Evolutionary conservation across 2,797 vertebrate genomes (phyloP).

Genomic region (Spinus pinus): DNA sequence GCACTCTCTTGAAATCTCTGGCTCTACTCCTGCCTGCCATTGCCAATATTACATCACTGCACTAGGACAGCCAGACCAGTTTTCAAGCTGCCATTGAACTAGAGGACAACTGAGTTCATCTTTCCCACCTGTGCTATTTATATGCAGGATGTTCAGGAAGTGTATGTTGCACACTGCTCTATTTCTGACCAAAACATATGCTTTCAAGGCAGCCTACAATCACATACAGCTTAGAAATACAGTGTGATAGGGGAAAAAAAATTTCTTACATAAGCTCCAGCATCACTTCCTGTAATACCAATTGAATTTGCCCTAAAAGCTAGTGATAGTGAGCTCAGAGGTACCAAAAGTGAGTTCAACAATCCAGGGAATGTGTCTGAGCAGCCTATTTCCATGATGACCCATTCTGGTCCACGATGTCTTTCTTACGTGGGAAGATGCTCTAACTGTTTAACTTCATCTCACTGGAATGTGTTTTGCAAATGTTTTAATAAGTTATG

Average conservation of each 20-base stretch:
- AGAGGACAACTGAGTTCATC: background rate
- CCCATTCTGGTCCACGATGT: background rate
- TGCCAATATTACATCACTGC: background rate
- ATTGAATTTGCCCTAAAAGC: background rate
- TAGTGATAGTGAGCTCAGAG: background rate
- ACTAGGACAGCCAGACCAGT: background rate
- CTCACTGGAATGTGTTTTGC: slow-evolving; percentile 53
- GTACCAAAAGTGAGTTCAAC: background rate
- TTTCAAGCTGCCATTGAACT: background rate
- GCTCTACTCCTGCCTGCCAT: background rate
- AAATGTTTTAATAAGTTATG: slow-evolving; percentile 51
- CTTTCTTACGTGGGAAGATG: slow-evolving; percentile 3
- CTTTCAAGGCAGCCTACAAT: background rate
- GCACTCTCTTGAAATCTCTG: background rate
- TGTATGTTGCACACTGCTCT: background rate
- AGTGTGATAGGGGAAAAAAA: background rate
- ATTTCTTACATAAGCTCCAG: background rate
- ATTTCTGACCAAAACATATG: slow-evolving; percentile 12
- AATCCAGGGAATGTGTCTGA: background rate
- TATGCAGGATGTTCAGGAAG: background rate
- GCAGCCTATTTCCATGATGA: background rate
- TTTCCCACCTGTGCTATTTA: slow-evolving; percentile 6
- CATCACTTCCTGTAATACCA: background rate
- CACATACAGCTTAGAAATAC: background rate
- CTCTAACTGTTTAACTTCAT: background rate